A percentile compares a stretch with the other conserved stretches of the same genome.
Evolutionary conservation across 2,797 vertebrate genomes (phyloP).

Genomic region (Pseudochromis fuscus): DNA sequence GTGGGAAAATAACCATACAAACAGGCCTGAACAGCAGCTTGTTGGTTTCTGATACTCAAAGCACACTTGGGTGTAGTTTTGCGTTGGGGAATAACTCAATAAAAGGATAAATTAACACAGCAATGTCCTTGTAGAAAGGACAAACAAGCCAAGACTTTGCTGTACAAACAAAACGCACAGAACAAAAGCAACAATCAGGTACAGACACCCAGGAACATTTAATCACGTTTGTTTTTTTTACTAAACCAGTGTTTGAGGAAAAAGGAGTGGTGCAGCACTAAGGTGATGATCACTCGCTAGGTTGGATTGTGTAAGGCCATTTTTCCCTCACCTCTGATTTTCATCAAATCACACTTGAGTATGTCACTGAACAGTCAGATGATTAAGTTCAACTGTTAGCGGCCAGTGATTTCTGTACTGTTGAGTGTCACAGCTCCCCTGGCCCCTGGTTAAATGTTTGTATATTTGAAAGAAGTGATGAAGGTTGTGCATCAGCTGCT

Average conservation of each 20-base stretch:
- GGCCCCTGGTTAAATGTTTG: not conserved
- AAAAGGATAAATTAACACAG: slow-evolving; percentile 44
- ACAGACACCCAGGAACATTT: slow-evolving; percentile 5
- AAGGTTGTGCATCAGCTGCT: not conserved
- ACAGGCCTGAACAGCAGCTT: slow-evolving; percentile 10
- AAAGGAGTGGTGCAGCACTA: not conserved
- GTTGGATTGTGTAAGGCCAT: not conserved
- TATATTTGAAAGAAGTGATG: slow-evolving; percentile 4
- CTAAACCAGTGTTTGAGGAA: not conserved
- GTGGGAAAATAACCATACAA: slow-evolving; percentile 16
- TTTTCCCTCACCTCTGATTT: not conserved
- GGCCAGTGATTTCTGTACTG: not conserved
- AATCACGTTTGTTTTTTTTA: not conserved
- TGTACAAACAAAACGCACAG: slow-evolving; percentile 4
- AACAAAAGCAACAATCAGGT: slow-evolving; percentile 32
- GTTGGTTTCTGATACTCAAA: slow-evolving; percentile 35
- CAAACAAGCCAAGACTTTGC: slow-evolving; percentile 13
- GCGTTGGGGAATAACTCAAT: slow-evolving; percentile 26
- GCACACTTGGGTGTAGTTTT: slow-evolving; percentile 33
- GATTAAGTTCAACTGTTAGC: slow-evolving; percentile 25
- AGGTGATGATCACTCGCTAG: not conserved
- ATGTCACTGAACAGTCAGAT: slow-evolving; percentile 17
- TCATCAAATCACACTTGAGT: slow-evolving; percentile 3
- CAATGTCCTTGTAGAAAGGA: slow-evolving; percentile 37
- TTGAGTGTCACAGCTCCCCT: slow-evolving; percentile 2